Percentiles rank a stretch among this genome's conserved stretches.
phyloP scores from a whole-genome alignment of 2,888 invertebrate genomes.

The Oscheius sp. region DNA sequence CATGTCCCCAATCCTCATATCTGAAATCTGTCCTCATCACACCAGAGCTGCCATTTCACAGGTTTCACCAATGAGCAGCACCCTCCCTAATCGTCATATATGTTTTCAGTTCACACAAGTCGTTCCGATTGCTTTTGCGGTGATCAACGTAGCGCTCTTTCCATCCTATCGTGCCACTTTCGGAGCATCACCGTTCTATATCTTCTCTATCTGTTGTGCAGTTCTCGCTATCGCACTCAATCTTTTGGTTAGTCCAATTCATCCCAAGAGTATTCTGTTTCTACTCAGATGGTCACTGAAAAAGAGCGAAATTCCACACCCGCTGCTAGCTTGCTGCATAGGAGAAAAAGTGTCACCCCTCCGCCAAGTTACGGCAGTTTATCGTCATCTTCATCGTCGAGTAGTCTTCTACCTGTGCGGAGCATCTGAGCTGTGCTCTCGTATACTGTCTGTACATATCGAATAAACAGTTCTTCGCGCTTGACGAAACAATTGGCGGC shows the following conservation, averaged over 20 bases:
- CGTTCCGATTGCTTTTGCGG: conserved; percentile 62
- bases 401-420: too few species aligned
- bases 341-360: conserved; percentile 10
- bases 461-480: neutral
- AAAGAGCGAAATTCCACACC: neutral
- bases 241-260: conserved; percentile 18
- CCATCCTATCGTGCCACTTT: conserved; percentile 52
- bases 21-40: conserved; percentile 67
- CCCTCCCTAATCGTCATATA: neutral
- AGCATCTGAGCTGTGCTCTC: too few species aligned
- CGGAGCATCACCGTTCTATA: conserved; percentile 60
- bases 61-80: conserved; percentile 25
- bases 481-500: too few species aligned
- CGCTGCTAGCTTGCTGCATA: neutral
- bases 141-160: conserved; percentile 62
- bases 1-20: conserved; percentile 67
- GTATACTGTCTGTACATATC: conserved; percentile 8
- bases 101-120: conserved; percentile 62
- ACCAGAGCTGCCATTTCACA: conserved; percentile 61
- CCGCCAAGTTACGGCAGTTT: conserved; percentile 31
- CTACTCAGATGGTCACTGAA: conserved; percentile 23
- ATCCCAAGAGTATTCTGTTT: conserved; percentile 4
- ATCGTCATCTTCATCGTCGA: neutral
- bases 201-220: conserved; percentile 46
- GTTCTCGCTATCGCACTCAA: conserved; percentile 35